A percentile compares a stretch with the other conserved stretches of the same genome.
These are phyloP conservation scores for Sipunculus nudus DNA, from an alignment of 2,888 invertebrate genomes.

Conservation along the genomic window DNA sequence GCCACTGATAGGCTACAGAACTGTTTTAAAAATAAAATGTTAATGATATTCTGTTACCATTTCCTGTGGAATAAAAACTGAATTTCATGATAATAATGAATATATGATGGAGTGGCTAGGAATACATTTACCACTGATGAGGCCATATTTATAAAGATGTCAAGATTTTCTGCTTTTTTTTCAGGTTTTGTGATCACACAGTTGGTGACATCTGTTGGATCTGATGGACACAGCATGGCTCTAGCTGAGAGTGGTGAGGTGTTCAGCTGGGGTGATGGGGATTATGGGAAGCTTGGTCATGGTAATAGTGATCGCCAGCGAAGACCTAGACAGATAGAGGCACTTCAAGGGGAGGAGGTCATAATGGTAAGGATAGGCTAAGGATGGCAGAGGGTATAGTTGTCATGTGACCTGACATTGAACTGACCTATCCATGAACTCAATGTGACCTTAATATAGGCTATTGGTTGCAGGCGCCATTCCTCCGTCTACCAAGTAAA, in stretches of 20 bases:
- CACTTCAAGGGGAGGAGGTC: conserved; percentile 73
- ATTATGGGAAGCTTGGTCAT: conserved; percentile 76
- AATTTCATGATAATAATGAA: no score
- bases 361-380: conserved; percentile 68
- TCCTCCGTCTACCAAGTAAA: no score
- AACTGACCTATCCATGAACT: no score
- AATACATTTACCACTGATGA: not conserved
- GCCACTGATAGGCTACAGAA: no score
- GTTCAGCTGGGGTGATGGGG: conserved; percentile 76
- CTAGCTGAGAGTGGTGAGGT: conserved; percentile 75
- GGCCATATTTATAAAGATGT: not conserved
- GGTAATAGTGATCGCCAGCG: conserved; percentile 75
- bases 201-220: conserved; percentile 74
- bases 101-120: no score
- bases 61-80: no score
- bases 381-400: no score
- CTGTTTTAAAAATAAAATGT: no score
- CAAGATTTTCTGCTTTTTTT: conserved; percentile 1
- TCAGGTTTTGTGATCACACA: conserved; percentile 74
- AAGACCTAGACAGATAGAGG: conserved; percentile 74
- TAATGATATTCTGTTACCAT: no score
- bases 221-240: conserved; percentile 75
- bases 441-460: no score
- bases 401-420: no score
- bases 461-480: no score